Base-by-base conservation (phyloP, 2,797 vertebrate species). In the Parambassis ranga region DNA sequence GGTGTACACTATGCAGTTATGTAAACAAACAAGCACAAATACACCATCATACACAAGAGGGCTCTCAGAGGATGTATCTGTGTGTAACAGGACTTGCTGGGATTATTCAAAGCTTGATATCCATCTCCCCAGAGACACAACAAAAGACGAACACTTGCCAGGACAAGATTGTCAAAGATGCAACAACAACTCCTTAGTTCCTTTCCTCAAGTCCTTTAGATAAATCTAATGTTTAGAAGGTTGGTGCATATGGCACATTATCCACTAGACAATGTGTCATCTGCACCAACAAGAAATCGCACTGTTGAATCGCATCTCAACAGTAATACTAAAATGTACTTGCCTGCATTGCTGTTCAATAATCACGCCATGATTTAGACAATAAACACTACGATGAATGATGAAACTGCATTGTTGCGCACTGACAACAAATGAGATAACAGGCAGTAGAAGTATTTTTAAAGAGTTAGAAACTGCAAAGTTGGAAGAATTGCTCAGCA, bases 91-190 rank as follows among this genome's bases (percentile, higher is more conserved):
- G 30, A 43, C 39, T 46, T 75, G 49, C 48, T 67, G 26, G 65
- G 65, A 79, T 59, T 79, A 61, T 55, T 83, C 67, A 67, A 30
- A 44, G 31, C 27, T 32, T 32, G 44, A 59, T 65, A 50, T 71
- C 44, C 16, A 48, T 72, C 64, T 62, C 36, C 42, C 46, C 6
- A 58, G 63, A 75, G 51, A 60, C 46, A 24, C 16, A 72, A 66
- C 59, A 24, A 46, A 55, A 65, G 62, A 66, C 28, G 53, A 37
- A 67, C 66, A 61, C 22, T 42, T 32, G 18, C 47, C 30, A 57
- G 20, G 43, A 51, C 16, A 32, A 61, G 24, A 62, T 67, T 18
- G 31, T 30, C n/a, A 66, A 62, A 55, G 28, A 39, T 44, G 20
- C 46, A 15, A 24, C 18, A 63, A 39, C 38, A 47, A n/a, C 7